These are phyloP conservation scores for Hoplostethus mediterraneus DNA, from an alignment of 2,797 vertebrate species.

Conservation along the genomic window DNA sequence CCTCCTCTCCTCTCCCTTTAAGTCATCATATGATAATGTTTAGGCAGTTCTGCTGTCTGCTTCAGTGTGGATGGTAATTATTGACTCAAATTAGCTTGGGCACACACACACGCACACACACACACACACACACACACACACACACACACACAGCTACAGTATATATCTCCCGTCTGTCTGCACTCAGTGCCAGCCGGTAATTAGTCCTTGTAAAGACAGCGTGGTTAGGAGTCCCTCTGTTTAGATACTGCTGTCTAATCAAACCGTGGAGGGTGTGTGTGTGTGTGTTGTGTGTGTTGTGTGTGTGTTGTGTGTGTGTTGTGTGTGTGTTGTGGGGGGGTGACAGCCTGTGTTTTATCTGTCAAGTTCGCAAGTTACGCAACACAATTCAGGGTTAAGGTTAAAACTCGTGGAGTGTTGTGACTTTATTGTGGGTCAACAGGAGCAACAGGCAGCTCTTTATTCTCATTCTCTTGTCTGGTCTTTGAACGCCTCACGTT, in stretches of 20 bases:
- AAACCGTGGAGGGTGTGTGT: constrained; percentile 47
- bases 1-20: background rate
- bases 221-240: constrained; percentile 76
- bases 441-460: background rate
- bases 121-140: constrained; percentile 19
- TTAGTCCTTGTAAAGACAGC: constrained; percentile 78
- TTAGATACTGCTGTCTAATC: constrained; percentile 77
- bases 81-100: constrained; percentile 63
- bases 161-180: constrained; percentile 74
- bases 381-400: constrained; percentile 72
- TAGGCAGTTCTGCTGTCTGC: constrained; percentile 37
- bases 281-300: too few species aligned
- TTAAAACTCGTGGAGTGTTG: constrained; percentile 65
- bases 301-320: background rate
- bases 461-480: constrained; percentile 41
- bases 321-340: constrained; percentile 9
- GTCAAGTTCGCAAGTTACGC: constrained; percentile 74
- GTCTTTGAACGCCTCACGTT: constrained; percentile 39
- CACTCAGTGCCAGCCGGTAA: constrained; percentile 75
- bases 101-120: constrained; percentile 36
- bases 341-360: constrained; percentile 79
- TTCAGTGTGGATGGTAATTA: constrained; percentile 49
- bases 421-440: constrained; percentile 52
- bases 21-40: constrained; percentile 38
- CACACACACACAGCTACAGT: constrained; percentile 14